phyloP scores from a whole-genome alignment of 2,797 vertebrate species.

The Chloroceryle amazona region DNA sequence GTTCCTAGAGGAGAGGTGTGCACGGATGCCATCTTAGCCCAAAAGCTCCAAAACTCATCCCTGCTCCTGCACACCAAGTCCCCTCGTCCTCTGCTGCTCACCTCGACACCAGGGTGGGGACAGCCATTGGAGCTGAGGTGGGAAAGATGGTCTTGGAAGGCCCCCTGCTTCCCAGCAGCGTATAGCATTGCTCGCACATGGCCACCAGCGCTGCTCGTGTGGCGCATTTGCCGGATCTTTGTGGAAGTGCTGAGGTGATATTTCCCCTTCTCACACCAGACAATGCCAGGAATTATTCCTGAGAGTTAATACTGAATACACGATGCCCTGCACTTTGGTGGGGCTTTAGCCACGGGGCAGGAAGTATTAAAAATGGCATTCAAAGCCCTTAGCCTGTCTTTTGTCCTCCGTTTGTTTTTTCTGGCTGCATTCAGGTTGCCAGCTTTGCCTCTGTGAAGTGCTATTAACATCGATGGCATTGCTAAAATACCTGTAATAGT shows the following conservation, averaged over 20 bases:
- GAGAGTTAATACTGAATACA: neutral
- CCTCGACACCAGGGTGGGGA: neutral
- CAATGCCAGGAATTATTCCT: neutral
- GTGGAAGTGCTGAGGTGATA: neutral
- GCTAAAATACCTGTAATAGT: neutral
- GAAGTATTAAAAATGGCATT: neutral
- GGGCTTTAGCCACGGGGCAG: neutral
- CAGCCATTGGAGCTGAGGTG: neutral
- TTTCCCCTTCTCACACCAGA: neutral
- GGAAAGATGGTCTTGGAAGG: conserved; percentile 60
- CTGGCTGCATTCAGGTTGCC: conserved; percentile 23
- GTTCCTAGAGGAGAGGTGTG: neutral
- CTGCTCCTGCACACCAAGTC: neutral
- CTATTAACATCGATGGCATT: conserved; percentile 41
- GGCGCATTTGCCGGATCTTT: neutral
- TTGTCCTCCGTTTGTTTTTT: conserved; percentile 11
- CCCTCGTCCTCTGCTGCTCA: neutral
- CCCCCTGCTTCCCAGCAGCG: conserved; percentile 51
- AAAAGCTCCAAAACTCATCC: neutral
- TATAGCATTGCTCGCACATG: conserved; percentile 23
- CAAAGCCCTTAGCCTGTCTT: conserved; percentile 12
- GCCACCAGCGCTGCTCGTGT: neutral
- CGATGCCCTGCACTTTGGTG: neutral
- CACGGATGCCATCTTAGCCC: neutral
- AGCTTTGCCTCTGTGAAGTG: conserved; percentile 37